Conservation (phyloP, 2,797 vertebrate species). For the Limosa lapponica region DNA sequence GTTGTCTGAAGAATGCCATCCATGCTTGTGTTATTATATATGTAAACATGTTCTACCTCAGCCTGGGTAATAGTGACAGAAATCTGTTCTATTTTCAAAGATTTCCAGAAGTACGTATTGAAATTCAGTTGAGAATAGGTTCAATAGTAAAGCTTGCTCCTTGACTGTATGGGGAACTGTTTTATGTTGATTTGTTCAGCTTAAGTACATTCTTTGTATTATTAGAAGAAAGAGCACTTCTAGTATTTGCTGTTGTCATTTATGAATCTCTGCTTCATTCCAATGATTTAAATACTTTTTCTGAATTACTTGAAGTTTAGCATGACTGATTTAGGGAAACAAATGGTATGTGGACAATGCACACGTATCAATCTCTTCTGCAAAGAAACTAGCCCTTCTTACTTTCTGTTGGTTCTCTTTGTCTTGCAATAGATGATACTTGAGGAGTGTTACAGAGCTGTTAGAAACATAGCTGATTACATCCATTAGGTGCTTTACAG, state of each 20-base stretch:
- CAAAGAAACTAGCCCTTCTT: background rate
- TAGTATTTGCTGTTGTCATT: background rate
- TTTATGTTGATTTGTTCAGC: background rate
- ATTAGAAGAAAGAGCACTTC: background rate
- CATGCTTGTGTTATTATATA: background rate
- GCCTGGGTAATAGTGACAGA: background rate
- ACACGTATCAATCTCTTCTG: background rate
- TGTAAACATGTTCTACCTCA: background rate
- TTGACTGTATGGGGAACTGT: background rate
- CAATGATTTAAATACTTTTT: background rate
- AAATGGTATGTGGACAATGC: fast-evolving
- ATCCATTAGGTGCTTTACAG: background rate
- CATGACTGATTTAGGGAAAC: background rate
- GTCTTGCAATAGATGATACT: background rate
- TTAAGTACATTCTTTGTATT: background rate
- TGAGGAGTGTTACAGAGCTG: background rate
- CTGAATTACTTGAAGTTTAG: background rate
- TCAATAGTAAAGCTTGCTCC: background rate
- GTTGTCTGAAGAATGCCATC: background rate
- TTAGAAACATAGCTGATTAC: background rate
- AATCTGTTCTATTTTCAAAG: background rate
- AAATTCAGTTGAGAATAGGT: background rate
- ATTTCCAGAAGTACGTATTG: background rate
- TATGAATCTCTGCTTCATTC: background rate
- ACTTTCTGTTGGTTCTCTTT: background rate